Conservation (phyloP, 1,140 invertebrate species). For the Patella vulgata region DNA sequence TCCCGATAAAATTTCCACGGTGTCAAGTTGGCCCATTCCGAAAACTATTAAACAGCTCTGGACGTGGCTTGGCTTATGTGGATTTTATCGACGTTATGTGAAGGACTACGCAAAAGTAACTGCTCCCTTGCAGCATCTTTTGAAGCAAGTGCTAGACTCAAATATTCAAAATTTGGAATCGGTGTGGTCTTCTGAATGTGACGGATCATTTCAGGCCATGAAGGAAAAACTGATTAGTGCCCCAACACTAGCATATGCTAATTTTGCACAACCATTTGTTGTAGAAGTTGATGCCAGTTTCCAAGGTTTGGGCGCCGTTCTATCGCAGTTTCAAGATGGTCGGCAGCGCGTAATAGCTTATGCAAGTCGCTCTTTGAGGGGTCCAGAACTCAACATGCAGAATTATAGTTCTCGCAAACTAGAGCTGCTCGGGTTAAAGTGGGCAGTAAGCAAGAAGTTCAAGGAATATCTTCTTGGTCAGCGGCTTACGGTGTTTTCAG, state of each 20-base stretch:
- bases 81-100: constrained; percentile 63
- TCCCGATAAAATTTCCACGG: constrained; percentile 61
- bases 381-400: no score
- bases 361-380: no score
- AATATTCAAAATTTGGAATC: not conserved
- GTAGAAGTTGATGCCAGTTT: constrained; percentile 37
- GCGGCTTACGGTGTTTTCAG: no score
- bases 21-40: constrained; percentile 48
- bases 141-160: constrained; percentile 9
- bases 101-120: constrained; percentile 51
- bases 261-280: constrained; percentile 32
- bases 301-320: constrained; percentile 40
- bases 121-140: constrained; percentile 47
- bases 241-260: constrained; percentile 34
- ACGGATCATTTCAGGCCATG: constrained; percentile 27
- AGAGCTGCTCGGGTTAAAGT: no score
- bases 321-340: constrained; percentile 33
- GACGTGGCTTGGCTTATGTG: constrained; percentile 66
- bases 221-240: constrained; percentile 27
- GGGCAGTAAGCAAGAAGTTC: no score
- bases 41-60: constrained; percentile 58
- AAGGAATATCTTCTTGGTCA: no score
- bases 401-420: no score
- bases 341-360: not conserved
- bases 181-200: not conserved